A percentile compares a stretch with the other conserved stretches of the same genome.
Evolutionary conservation across 2,888 invertebrate genomes (phyloP).

Genomic region (Synanthedon andrenaeformis): DNA sequence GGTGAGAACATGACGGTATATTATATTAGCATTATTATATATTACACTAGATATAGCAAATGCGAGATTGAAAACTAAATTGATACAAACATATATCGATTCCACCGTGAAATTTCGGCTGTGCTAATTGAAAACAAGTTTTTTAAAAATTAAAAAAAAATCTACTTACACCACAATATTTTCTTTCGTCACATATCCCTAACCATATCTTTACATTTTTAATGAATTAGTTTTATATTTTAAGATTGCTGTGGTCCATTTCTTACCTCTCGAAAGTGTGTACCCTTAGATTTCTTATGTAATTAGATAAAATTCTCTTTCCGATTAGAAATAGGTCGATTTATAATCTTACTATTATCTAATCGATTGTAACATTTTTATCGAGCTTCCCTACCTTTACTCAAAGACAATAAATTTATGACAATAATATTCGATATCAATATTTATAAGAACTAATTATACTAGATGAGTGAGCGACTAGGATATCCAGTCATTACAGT

Average conservation of each 20-base stretch:
- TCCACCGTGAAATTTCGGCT: constrained; percentile 62
- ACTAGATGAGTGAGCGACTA: too few species aligned
- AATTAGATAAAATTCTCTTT: constrained; percentile 13
- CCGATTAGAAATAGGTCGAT: constrained; percentile 5
- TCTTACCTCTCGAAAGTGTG: constrained; percentile 31
- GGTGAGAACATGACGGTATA: too few species aligned
- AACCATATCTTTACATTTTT: constrained; percentile 22
- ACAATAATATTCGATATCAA: constrained; percentile 29
- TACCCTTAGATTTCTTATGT: constrained; percentile 18
- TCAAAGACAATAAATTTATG: constrained; percentile 51
- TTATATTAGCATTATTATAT: too few species aligned
- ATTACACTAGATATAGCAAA: too few species aligned
- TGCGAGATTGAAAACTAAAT: too few species aligned
- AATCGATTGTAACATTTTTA: constrained; percentile 11
- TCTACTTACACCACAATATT: neutral
- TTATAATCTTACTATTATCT: neutral
- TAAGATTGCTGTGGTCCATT: constrained; percentile 38
- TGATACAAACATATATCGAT: constrained; percentile 19
- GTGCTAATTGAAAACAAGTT: constrained; percentile 32
- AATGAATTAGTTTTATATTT: constrained; percentile 13
- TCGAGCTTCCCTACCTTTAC: constrained; percentile 57
- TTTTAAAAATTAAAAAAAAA: neutral
- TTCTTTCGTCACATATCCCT: constrained; percentile 25
- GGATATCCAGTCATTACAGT: too few species aligned
- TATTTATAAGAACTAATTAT: constrained; percentile 4